Evolutionary conservation across 53 echinoderm and acorn worm genomes (phyloP).

Genomic region (Temnopleurus reevesii): DNA sequence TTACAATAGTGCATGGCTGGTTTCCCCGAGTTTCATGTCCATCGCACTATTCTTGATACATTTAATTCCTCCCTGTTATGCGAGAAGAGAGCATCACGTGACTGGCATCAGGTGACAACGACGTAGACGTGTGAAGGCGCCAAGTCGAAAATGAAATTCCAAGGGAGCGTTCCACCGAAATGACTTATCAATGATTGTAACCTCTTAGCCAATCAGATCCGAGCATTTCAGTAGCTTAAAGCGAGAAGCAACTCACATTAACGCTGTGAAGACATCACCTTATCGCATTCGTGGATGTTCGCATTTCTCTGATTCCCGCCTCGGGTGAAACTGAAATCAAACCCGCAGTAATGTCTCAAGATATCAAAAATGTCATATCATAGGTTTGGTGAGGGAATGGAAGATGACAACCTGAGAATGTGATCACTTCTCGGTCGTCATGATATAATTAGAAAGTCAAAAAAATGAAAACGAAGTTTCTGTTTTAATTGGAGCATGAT

Average conservation of each 20-base stretch:
- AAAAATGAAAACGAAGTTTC: not conserved
- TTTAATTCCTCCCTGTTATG: not conserved
- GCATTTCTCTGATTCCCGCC: constrained; percentile 20
- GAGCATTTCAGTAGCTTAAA: too few relatives aligned
- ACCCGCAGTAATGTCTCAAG: not conserved
- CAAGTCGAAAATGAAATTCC: constrained; percentile 20
- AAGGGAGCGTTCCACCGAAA: too few relatives aligned
- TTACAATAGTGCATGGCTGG: not conserved
- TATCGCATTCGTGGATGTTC: constrained; percentile 10
- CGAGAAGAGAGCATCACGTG: constrained; percentile 24
- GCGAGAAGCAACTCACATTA: too few relatives aligned
- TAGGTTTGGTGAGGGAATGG: not conserved
- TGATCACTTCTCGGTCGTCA: not conserved
- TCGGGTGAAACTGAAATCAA: constrained; percentile 30
- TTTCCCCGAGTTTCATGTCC: not conserved
- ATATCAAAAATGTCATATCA: not conserved
- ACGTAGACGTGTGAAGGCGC: constrained; percentile 9
- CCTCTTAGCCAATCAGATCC: too few relatives aligned
- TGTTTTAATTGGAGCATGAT: not conserved
- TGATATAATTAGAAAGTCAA: too few relatives aligned
- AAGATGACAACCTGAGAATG: not conserved
- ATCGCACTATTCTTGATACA: not conserved
- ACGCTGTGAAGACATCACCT: too few relatives aligned
- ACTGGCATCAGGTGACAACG: not conserved
- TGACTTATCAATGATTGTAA: too few relatives aligned